Conservation (phyloP, 2,888 invertebrate species). For the Gasteruption jaculator region DNA sequence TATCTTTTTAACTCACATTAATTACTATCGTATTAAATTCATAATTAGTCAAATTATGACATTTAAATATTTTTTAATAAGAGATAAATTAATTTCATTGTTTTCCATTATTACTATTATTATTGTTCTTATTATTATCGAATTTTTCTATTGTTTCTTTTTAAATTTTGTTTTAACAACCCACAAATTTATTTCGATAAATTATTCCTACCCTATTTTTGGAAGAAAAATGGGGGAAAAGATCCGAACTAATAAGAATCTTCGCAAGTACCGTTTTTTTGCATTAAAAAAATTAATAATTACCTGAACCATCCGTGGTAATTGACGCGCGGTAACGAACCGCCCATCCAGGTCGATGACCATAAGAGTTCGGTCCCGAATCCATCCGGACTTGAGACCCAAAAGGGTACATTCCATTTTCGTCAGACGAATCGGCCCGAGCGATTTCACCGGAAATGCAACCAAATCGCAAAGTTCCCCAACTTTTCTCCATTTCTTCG, state of each 20-base stretch:
- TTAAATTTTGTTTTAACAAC: no score
- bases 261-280: no score
- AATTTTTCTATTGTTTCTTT: no score
- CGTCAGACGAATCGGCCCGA: constrained; percentile 53
- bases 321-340: constrained; percentile 58
- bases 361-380: constrained; percentile 61
- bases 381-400: constrained; percentile 56
- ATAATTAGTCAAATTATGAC: neutral
- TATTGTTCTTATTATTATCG: no score
- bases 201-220: no score
- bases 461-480: constrained; percentile 57
- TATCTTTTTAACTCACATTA: neutral
- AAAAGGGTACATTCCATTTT: constrained; percentile 56
- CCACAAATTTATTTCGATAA: neutral
- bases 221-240: no score
- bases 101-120: no score
- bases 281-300: neutral
- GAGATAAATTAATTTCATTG: no score
- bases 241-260: no score
- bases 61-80: neutral
- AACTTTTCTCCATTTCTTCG: constrained; percentile 57
- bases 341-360: constrained; percentile 56
- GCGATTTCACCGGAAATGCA: constrained; percentile 61
- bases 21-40: neutral
- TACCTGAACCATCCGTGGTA: constrained; percentile 56